Evolutionary conservation across 1,140 invertebrate species (phyloP).

Genomic region (Holotrichia oblita): DNA sequence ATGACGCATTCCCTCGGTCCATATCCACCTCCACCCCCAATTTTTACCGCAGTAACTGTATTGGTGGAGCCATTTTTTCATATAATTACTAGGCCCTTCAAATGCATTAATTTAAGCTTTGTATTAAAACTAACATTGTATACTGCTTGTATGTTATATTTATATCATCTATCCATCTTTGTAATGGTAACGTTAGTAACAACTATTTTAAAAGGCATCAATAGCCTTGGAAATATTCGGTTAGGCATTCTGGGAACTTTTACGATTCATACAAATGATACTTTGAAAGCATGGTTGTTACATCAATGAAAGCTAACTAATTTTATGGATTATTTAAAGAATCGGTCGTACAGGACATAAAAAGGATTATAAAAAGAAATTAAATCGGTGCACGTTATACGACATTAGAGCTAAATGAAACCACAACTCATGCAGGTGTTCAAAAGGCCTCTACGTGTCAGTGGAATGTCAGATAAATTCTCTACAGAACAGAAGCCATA

Average conservation of each 20-base stretch:
- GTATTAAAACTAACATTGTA: too few species aligned
- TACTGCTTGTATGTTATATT: too few species aligned
- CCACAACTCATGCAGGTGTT: constrained; percentile 30
- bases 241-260: constrained; percentile 13
- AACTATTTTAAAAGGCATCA: neutral
- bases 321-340: constrained; percentile 36
- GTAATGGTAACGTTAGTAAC: neutral
- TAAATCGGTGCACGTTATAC: constrained; percentile 33
- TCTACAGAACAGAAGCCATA: constrained; percentile 9
- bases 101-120: too few species aligned
- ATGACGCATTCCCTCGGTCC: too few species aligned
- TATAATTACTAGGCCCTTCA: too few species aligned
- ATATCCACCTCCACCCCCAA: too few species aligned
- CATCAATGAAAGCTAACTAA: constrained; percentile 32
- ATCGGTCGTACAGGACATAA: constrained; percentile 25
- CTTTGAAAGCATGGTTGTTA: constrained; percentile 26
- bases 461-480: constrained; percentile 26
- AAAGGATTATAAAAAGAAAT: constrained; percentile 25
- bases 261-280: constrained; percentile 30
- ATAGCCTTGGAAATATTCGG: constrained; percentile 27
- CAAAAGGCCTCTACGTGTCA: constrained; percentile 30
- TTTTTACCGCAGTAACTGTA: too few species aligned
- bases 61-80: too few species aligned
- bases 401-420: constrained; percentile 32
- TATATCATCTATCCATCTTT: neutral